phyloP scores from a whole-genome alignment of 2,888 invertebrate genomes.

The Dryomyza anilis region DNA sequence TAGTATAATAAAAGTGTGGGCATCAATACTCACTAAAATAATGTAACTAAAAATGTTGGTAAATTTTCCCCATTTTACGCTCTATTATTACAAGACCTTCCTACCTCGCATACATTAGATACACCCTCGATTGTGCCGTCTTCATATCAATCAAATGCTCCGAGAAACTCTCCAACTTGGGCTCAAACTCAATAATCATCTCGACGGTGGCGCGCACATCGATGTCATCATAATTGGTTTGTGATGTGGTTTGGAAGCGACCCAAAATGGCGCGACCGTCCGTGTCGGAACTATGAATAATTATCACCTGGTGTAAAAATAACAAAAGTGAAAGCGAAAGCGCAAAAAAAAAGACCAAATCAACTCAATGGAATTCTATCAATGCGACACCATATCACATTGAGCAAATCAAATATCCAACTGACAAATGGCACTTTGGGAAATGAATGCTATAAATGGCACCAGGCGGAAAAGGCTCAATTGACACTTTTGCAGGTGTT shows the following conservation, averaged over 20 bases:
- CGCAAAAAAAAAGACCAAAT: too few species aligned
- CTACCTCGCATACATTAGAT: constrained; percentile 91
- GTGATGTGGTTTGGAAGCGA: constrained; percentile 91
- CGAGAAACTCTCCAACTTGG: constrained; percentile 83
- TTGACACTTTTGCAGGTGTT: not conserved
- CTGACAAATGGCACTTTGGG: too few species aligned
- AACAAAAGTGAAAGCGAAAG: too few species aligned
- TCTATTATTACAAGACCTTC: constrained; percentile 46
- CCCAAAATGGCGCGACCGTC: constrained; percentile 92
- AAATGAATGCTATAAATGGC: not conserved
- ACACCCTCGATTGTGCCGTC: constrained; percentile 86
- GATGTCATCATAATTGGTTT: constrained; percentile 85
- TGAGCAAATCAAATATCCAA: too few species aligned
- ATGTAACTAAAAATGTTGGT: not conserved
- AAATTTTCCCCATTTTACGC: constrained; percentile 26
- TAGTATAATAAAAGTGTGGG: too few species aligned
- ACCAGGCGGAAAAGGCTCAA: not conserved
- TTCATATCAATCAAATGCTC: constrained; percentile 81
- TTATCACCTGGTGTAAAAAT: constrained; percentile 69
- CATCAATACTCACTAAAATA: too few species aligned
- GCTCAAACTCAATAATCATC: constrained; percentile 89
- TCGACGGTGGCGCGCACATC: constrained; percentile 94
- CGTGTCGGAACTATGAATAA: constrained; percentile 95
- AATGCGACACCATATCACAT: too few species aligned
- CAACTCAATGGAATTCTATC: too few species aligned